Conservation (phyloP, 2,888 invertebrate species). For the Leptinotarsa haldemani region DNA sequence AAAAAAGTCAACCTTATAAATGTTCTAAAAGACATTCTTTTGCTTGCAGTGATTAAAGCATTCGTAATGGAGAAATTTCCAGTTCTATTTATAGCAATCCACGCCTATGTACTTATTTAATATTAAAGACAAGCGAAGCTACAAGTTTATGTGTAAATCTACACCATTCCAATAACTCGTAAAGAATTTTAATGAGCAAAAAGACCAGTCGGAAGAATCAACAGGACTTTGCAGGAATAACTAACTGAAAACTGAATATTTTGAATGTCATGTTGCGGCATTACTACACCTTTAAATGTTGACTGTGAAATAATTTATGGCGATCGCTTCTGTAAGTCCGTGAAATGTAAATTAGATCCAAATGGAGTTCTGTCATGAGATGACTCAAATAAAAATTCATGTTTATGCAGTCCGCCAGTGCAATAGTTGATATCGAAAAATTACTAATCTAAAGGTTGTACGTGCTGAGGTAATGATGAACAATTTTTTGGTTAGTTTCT, state of each 20-base stretch:
- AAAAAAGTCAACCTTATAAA: too few species aligned
- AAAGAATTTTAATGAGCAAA: conserved; percentile 45
- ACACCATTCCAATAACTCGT: conserved; percentile 39
- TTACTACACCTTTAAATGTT: conserved; percentile 4
- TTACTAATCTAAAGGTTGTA: too few species aligned
- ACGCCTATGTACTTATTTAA: conserved; percentile 20
- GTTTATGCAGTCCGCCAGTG: not conserved
- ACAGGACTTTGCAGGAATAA: conserved; percentile 17
- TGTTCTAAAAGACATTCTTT: too few species aligned
- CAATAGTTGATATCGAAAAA: too few species aligned
- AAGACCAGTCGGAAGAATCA: conserved; percentile 19
- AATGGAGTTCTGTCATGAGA: not conserved
- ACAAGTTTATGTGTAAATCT: conserved; percentile 37
- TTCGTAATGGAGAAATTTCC: not conserved
- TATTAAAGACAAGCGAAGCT: conserved; percentile 20
- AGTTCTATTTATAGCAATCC: not conserved
- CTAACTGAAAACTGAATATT: conserved; percentile 20
- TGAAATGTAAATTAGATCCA: conserved; percentile 4
- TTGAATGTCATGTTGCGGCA: not conserved
- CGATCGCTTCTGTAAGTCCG: not conserved
- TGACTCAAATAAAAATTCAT: not conserved
- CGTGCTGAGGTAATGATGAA: too few species aligned
- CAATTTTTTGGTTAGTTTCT: too few species aligned
- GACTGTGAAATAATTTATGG: not conserved
- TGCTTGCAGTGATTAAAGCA: not conserved